Conservation (phyloP, 2,888 invertebrate genomes). For the Phymatocera aterrima region DNA sequence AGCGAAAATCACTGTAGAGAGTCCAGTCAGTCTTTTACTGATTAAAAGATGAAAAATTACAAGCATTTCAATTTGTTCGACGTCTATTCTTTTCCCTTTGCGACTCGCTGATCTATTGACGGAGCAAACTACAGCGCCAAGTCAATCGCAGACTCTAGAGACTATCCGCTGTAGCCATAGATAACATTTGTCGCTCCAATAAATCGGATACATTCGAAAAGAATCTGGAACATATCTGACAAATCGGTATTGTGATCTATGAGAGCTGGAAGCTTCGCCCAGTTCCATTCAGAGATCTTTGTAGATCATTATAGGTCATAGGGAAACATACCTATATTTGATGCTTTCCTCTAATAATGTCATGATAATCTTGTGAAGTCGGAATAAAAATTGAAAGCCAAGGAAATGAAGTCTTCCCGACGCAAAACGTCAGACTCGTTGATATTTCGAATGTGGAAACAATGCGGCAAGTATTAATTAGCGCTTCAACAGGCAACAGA, state of each 20-base stretch:
- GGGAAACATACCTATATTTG: too few species aligned
- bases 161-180: neutral
- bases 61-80: constrained; percentile 10
- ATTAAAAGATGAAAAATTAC: constrained; percentile 14
- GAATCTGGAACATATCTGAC: neutral
- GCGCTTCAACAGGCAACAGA: constrained; percentile 9
- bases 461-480: constrained; percentile 33
- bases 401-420: constrained; percentile 4
- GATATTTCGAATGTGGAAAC: constrained; percentile 16
- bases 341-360: too few species aligned
- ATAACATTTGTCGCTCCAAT: neutral
- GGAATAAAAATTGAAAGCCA: neutral
- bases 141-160: constrained; percentile 10
- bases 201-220: neutral
- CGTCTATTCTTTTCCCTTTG: neutral
- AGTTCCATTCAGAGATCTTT: too few species aligned
- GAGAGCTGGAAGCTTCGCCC: neutral
- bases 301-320: too few species aligned
- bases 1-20: neutral
- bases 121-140: neutral
- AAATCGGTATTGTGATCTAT: neutral
- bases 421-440: neutral
- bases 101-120: neutral
- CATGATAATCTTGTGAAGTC: too few species aligned
- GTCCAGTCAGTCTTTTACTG: neutral